These are phyloP conservation scores for Diorhabda carinulata DNA, from an alignment of 1,140 invertebrate genomes.

Conservation along the genomic window DNA sequence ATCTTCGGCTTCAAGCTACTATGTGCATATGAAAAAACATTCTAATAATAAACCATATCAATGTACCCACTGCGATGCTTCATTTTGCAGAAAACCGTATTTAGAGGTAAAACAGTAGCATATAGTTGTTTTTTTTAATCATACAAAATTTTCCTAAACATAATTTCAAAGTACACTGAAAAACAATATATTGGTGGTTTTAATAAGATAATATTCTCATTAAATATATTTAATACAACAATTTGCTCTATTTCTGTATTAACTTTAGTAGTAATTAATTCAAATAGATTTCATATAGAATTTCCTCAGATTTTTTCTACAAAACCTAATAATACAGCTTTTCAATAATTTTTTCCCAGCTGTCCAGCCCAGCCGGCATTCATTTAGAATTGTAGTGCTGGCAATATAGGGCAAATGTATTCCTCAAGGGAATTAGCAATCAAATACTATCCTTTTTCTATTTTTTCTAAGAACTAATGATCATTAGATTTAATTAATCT, in stretches of 20 bases:
- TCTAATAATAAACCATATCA: slow-evolving; percentile 74
- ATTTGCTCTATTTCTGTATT: not conserved
- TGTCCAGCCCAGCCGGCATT: not conserved
- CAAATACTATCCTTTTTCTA: not conserved
- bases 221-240: not conserved
- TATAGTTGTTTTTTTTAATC: not conserved
- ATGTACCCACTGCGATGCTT: slow-evolving; percentile 66
- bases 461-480: too few relatives aligned
- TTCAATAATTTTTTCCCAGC: not conserved
- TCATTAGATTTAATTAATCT: too few relatives aligned
- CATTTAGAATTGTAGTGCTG: not conserved
- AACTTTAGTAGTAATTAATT: not conserved
- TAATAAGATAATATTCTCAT: not conserved
- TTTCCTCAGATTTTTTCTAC: too few relatives aligned
- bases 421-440: not conserved
- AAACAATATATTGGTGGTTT: not conserved
- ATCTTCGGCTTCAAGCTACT: slow-evolving; percentile 70
- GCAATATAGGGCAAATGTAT: not conserved
- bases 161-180: not conserved
- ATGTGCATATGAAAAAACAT: slow-evolving; percentile 77
- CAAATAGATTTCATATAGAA: not conserved
- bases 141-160: not conserved
- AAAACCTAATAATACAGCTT: too few relatives aligned
- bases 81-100: slow-evolving; percentile 63
- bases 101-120: slow-evolving; percentile 50